Conservation (phyloP, 2,888 invertebrate genomes). For the Hirtodrosophila confusa region DNA sequence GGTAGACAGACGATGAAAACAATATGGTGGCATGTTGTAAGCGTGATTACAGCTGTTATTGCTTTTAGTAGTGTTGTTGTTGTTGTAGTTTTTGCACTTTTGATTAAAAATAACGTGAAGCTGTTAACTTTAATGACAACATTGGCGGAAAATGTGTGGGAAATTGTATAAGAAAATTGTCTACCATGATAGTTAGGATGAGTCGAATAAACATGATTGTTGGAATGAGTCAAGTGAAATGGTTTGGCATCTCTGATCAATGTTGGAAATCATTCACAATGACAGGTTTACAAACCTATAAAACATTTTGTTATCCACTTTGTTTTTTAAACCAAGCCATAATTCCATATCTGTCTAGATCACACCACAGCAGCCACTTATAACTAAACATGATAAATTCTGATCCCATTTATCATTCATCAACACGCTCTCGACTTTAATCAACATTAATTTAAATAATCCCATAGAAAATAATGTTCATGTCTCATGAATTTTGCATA, state of each 20-base stretch:
- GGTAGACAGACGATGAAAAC: conserved; percentile 13
- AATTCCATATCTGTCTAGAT: conserved; percentile 20
- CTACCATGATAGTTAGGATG: conserved; percentile 5
- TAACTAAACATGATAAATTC: conserved; percentile 20
- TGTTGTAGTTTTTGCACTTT: conserved; percentile 34
- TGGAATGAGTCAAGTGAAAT: no score
- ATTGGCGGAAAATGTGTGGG: conserved; percentile 8
- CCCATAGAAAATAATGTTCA: conserved; percentile 27
- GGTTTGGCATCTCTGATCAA: no score
- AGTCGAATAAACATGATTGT: not conserved
- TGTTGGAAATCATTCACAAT: no score
- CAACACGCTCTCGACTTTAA: conserved; percentile 14
- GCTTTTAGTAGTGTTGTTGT: conserved; percentile 29
- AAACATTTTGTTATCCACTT: conserved; percentile 3
- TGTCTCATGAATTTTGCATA: conserved; percentile 34
- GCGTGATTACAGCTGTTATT: conserved; percentile 59
- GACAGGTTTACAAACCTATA: no score
- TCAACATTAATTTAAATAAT: conserved; percentile 42
- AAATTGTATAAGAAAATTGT: conserved; percentile 16
- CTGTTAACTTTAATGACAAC: conserved; percentile 34
- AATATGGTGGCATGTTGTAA: conserved; percentile 53
- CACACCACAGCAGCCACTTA: conserved; percentile 22
- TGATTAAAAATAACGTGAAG: conserved; percentile 43
- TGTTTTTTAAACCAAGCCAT: not conserved
- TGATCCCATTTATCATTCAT: conserved; percentile 24